Percentiles rank a stretch among this genome's conserved stretches.
phyloP scores from a whole-genome alignment of 2,888 invertebrate species.

The Eucriotettix oculatus region DNA sequence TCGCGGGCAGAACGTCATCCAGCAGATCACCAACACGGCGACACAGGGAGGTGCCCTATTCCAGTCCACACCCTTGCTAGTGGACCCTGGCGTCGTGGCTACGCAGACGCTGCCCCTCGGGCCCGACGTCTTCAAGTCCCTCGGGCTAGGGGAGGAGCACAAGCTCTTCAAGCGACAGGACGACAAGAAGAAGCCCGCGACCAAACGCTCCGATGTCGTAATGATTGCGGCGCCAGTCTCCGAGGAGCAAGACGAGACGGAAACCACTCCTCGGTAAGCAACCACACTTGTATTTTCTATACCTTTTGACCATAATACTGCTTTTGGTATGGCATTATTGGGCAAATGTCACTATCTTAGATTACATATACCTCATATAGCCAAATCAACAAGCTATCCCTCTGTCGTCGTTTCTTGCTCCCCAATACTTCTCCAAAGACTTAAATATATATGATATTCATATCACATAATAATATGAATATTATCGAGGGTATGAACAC shows the following conservation, averaged over 20 bases:
- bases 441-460: too few relatives aligned
- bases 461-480: too few relatives aligned
- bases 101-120: slow-evolving; percentile 4
- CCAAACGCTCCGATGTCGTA: slow-evolving; percentile 13
- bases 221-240: neutral
- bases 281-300: neutral
- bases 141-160: neutral
- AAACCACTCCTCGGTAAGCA: neutral
- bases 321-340: too few relatives aligned
- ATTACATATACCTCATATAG: too few relatives aligned
- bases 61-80: neutral
- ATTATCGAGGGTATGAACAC: too few relatives aligned
- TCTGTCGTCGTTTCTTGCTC: too few relatives aligned
- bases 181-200: neutral
- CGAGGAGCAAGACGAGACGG: neutral
- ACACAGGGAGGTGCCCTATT: neutral
- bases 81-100: neutral
- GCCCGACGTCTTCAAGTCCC: slow-evolving; percentile 8
- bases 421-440: too few relatives aligned
- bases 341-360: too few relatives aligned
- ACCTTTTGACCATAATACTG: too few relatives aligned
- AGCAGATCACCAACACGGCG: slow-evolving; percentile 1
- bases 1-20: slow-evolving; percentile 36
- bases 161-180: slow-evolving; percentile 18
- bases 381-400: too few relatives aligned